A percentile compares a stretch with the other conserved stretches of the same genome.
Conservation (phyloP, 2,797 vertebrate genomes). For the Enteromius radiatus region DNA sequence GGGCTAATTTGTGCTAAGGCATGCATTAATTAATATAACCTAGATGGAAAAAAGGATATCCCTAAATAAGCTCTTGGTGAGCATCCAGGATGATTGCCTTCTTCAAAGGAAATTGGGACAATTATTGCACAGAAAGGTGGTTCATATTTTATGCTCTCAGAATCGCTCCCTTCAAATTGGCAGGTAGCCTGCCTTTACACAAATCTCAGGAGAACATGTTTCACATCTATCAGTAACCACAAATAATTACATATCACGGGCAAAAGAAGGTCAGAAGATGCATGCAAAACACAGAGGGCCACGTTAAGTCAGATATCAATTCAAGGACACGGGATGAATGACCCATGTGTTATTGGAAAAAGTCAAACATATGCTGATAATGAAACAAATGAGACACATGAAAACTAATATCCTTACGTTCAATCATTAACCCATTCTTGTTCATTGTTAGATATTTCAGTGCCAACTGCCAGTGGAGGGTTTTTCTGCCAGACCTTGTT, state of each 20-base stretch:
- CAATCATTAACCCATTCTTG: background rate
- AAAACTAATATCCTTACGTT: background rate
- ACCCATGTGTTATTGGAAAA: conserved; percentile 11
- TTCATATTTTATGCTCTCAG: conserved; percentile 68
- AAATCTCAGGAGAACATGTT: conserved; percentile 48
- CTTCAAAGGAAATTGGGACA: conserved; percentile 80
- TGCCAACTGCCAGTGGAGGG: conserved; percentile 78
- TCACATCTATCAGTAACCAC: conserved; percentile 67
- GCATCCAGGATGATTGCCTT: conserved; percentile 75
- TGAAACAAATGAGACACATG: background rate
- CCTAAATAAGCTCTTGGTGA: conserved; percentile 76
- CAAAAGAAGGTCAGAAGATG: conserved; percentile 46
- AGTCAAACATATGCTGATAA: conserved; percentile 14
- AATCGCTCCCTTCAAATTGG: conserved; percentile 69
- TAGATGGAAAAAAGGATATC: conserved; percentile 81
- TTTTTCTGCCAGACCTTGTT: conserved; percentile 76
- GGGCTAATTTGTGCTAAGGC: conserved; percentile 83
- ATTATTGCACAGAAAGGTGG: conserved; percentile 75
- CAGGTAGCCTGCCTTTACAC: conserved; percentile 70
- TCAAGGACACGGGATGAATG: conserved; percentile 21
- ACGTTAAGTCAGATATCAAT: conserved; percentile 32
- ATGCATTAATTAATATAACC: conserved; percentile 83
- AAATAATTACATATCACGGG: conserved; percentile 30
- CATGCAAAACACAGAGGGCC: conserved; percentile 26
- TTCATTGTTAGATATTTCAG: conserved; percentile 69